Base-by-base conservation (phyloP, 1,140 invertebrate genomes). In the Meloidogyne floridensis region DNA sequence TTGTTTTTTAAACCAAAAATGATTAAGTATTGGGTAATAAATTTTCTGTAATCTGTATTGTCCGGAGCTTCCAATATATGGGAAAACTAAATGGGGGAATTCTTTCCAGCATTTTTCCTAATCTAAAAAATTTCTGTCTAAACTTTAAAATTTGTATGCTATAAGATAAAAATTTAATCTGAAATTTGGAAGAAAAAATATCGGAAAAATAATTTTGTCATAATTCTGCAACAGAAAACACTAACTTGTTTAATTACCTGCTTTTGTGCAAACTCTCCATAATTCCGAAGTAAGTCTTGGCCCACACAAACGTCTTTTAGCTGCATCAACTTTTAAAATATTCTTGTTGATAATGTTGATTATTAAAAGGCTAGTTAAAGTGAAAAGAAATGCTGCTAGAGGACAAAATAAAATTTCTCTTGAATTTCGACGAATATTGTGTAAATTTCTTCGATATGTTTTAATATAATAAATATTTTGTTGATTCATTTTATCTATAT, bases 231-330 rank as follows among this genome's bases (percentile, higher is more conserved):
- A 0, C 70, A 42, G 70, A 11, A 4, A 47, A 47, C 4, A 47
- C 47, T 47, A 32, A 47, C 47, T 47, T 47, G 32, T 8, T 47
- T 47, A 47, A 47, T 65, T 43, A 78, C 77, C 77, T 71, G 54
- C 11, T 78, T 78, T 78, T 20, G 77, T 78, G 18, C 77, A 78
- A 4, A 78, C 77, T 2, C 77, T 78, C 53, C 43, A 51, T n/a
- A 78, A 47, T 69, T 78, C 77, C 2, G 47, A 70, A 8, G 77
- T 78, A 20, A 78, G 18, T 4, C 65, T 47, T 42, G 20, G n/a
- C 10, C 77, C 77, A 70, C 77, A 78, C 47, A 78, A 65, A 56
- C 74, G 53, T 53, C 15, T 75, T 18, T 65, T 65, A 6, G 15
- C n/a, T 65, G 59, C 59, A n/a, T 65, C 59, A 18, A 18, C 47